Evolutionary conservation across 92 coral and sea anemone genomes (phyloP).

Genomic region (Epizoanthus scotinus): DNA sequence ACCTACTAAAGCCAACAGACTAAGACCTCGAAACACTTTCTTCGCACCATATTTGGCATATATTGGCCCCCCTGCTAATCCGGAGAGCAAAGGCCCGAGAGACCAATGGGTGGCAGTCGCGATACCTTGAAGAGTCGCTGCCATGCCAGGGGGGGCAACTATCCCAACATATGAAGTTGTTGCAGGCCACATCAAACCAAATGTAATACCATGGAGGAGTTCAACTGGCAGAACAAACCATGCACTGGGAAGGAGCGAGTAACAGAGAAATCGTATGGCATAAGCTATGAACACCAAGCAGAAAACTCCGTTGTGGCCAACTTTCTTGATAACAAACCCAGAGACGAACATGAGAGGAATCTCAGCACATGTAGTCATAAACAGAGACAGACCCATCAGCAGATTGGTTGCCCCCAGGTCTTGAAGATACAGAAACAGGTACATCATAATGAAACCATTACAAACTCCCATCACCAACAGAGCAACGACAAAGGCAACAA

Average conservation of each 20-base stretch:
- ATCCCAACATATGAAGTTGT: conserved; percentile 56
- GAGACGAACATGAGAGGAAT: conserved; percentile 61
- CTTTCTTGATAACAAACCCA: conserved; percentile 42
- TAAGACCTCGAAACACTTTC: conserved; percentile 47
- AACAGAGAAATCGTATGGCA: conserved; percentile 47
- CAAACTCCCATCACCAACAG: conserved; percentile 54
- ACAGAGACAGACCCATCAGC: conserved; percentile 57
- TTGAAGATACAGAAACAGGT: conserved; percentile 52
- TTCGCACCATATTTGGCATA: conserved; percentile 53
- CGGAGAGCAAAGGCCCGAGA: conserved; percentile 54
- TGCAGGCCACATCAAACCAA: conserved; percentile 64
- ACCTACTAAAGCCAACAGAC: conserved; percentile 27
- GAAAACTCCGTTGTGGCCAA: conserved; percentile 57
- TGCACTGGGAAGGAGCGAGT: conserved; percentile 49
- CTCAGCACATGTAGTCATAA: conserved; percentile 52
- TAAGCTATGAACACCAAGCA: conserved; percentile 55
- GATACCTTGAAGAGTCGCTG: conserved; percentile 57
- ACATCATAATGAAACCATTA: conserved; percentile 30
- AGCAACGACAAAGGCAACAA: conserved; percentile 47
- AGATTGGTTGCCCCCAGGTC: conserved; percentile 55
- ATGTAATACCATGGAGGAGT: conserved; percentile 62
- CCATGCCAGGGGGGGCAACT: conserved; percentile 58
- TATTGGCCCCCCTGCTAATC: conserved; percentile 53
- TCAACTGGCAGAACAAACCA: conserved; percentile 61
- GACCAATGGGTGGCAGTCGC: conserved; percentile 52